Percentiles rank a stretch among this genome's conserved stretches.
Evolutionary conservation across 2,113 vertebrate species (phyloP).

Genomic region (Accipiter virgatus): DNA sequence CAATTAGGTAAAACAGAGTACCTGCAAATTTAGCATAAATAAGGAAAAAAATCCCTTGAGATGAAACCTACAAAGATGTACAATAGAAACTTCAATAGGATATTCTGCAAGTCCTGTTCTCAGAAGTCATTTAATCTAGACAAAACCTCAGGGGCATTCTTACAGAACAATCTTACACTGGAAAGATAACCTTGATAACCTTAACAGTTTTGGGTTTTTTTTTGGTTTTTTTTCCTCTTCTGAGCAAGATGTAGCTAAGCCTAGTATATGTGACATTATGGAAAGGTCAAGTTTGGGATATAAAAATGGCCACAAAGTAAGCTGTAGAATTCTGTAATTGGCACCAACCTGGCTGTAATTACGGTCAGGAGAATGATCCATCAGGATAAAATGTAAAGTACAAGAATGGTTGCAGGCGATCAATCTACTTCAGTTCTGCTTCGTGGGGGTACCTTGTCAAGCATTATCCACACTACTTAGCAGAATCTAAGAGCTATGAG

Average conservation of each 20-base stretch:
- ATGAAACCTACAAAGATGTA: background rate
- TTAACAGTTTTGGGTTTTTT: rapidly evolving
- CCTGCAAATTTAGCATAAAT: background rate
- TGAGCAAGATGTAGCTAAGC: background rate
- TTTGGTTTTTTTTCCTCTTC: background rate
- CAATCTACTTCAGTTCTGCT: background rate
- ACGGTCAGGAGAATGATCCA: background rate
- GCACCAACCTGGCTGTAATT: background rate
- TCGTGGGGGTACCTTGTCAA: background rate
- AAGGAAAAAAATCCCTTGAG: background rate
- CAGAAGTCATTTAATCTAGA: background rate
- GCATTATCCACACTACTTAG: background rate
- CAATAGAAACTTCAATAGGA: background rate
- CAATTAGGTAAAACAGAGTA: background rate
- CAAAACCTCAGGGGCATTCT: background rate
- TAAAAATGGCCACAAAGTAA: background rate
- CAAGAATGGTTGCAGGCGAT: background rate
- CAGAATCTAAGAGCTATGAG: background rate
- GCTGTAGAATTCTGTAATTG: background rate
- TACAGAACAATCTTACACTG: background rate
- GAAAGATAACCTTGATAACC: background rate
- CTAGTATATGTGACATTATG: background rate
- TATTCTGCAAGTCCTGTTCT: background rate
- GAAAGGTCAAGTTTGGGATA: background rate
- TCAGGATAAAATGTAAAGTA: background rate